phyloP scores from a whole-genome alignment of 2,888 invertebrate species.

The Acleris holmiana region DNA sequence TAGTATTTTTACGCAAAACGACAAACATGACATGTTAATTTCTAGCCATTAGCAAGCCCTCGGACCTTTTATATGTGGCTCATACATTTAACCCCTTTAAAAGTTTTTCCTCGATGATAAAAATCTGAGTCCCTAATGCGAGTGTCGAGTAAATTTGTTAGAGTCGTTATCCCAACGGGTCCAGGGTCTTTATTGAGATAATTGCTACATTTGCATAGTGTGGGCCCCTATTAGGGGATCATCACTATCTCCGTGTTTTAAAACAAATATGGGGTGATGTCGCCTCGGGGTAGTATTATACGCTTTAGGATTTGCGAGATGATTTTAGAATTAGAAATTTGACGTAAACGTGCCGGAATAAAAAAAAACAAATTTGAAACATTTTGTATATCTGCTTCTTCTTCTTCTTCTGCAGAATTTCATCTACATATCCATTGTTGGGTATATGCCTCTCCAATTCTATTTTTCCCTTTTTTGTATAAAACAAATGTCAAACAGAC shows the following conservation, averaged over 20 bases:
- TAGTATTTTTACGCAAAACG: too few species aligned
- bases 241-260: slow-evolving; percentile 66
- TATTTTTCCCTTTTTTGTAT: too few species aligned
- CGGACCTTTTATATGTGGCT: slow-evolving; percentile 1
- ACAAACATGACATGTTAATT: not conserved
- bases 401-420: too few species aligned
- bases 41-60: slow-evolving; percentile 16
- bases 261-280: slow-evolving; percentile 67
- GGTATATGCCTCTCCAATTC: too few species aligned
- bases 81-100: slow-evolving; percentile 24
- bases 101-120: slow-evolving; percentile 38
- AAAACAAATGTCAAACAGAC: too few species aligned
- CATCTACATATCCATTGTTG: too few species aligned
- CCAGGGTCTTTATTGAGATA: slow-evolving; percentile 66
- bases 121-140: slow-evolving; percentile 51
- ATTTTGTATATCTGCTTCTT: too few species aligned
- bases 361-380: too few species aligned
- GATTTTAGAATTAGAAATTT: slow-evolving; percentile 39
- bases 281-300: slow-evolving; percentile 41
- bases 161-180: slow-evolving; percentile 58
- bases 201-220: slow-evolving; percentile 76
- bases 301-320: slow-evolving; percentile 47
- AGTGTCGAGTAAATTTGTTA: slow-evolving; percentile 56
- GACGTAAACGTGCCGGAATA: too few species aligned
- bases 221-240: slow-evolving; percentile 66